Base-by-base conservation (phyloP, 2,797 vertebrate genomes). In the Percopsis omiscomaycus region DNA sequence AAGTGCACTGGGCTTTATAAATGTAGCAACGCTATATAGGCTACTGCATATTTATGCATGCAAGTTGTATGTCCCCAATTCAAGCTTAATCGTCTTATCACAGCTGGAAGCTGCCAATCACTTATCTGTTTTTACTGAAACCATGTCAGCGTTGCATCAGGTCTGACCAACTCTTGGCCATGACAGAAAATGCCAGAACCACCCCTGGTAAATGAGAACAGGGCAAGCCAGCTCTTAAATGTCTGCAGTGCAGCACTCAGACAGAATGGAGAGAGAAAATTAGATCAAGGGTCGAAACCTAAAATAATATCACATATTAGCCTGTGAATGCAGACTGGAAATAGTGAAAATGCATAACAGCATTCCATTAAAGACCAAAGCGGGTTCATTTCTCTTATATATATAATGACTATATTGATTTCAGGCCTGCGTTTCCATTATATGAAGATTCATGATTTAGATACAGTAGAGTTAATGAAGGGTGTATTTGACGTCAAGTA, bases 121-220 rank as follows among this genome's bases (percentile, higher is more conserved):
- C 62, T 52, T 47, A 3, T 51, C 68, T 78, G 22, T 59, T 63
- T 67, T 52, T 27, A 52, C 10, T 12, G 9, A 27, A 52, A 54
- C 29, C 28, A 55, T 66, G 50, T 27, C 49, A 66, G 30, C 47
- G 27, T 53, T 75, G 69, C 62, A 66, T 65, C 71, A 63, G 68
- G 68, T 78, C 32, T 71, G 63, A 77, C 80, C 68, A 69, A 81
- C 70, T 66, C 67, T 8, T 9, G 59, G 59, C 61, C 51, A 47
- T 62, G 62, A 66, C 53, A 54, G 63, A 73, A 58, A 69, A 15
- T 48, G 65, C 61, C 73, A 61, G 65, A 74, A 71, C 68, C 47
- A 63, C 66, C 73, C 71, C 45, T 67, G 55, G 49, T 71, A 75
- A 60, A 77, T 50, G 69, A 68, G 42, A 72, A 4, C 15, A 42